Evolutionary conservation across 2,888 invertebrate species (phyloP), one percentile per base, ranked within the genome.

Genomic region (Parnassius orleans): DNA sequence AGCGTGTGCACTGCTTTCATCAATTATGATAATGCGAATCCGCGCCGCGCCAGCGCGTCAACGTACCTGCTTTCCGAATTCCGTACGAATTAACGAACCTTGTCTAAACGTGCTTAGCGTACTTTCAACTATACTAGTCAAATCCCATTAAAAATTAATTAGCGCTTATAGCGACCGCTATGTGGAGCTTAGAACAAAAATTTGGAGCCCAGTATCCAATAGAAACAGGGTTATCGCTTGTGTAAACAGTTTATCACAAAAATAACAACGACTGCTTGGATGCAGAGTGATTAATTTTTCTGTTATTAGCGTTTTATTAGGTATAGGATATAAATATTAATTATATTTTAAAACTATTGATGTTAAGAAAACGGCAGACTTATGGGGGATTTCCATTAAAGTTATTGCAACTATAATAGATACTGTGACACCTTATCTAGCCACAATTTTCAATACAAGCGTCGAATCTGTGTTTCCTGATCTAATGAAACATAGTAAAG

Each of bases 21-120:
- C 86, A 89, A 90, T 90, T 90, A 90, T 87, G 87, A 80, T 87
- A 87, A 90, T 89, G 72, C 60, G 57, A 55, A 57, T 66, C 68
- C 61, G 64, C 63, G 68, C 68, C 66, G 67, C 71, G 73, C 72
- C 68, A 75, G 63, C 72, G 81, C 71, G 60, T 68, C 69, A 70
- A 63, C 65, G 57, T 61, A 63, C 66, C 68, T 61, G 71, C 74
- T 74, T 74, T 72, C 80, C 77, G 84, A 87, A 88, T 88, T 87
- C 87, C 86, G 75, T 69, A 66, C 71, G 76, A 80, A 74, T 78
- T 82, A 77, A 65, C 64, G 66, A 66, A 57, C 64, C 65, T 57
- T 58, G 42, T 48, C 57, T 53, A 41, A 55, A 55, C 63, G 53
- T 41, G 57, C 47, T 53, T 53, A 47, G 46, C 42, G 43, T 57